phyloP scores from a whole-genome alignment of 2,113 vertebrate species.

The Noturus placidus region DNA sequence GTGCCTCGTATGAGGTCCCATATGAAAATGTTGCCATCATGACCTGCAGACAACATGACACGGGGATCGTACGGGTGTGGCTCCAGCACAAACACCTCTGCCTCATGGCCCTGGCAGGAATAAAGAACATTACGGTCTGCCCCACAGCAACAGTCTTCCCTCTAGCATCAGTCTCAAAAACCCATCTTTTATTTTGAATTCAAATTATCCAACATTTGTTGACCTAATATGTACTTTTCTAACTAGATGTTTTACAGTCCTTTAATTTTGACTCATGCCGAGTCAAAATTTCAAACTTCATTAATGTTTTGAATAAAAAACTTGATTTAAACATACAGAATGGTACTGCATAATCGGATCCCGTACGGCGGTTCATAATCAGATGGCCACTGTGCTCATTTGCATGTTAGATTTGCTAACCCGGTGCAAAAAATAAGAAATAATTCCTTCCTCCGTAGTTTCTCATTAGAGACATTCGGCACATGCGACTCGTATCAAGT shows the following conservation, averaged over 20 bases:
- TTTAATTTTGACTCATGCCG: background rate
- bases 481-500: background rate
- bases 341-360: background rate
- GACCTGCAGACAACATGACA: conserved; percentile 95
- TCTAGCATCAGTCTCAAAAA: background rate
- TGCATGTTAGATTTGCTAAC: background rate
- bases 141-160: background rate
- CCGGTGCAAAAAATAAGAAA: background rate
- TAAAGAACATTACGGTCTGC: background rate
- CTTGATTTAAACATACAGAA: background rate
- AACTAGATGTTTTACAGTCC: background rate
- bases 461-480: too few species aligned
- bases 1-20: conserved; percentile 91
- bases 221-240: background rate
- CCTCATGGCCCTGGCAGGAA: conserved; percentile 85
- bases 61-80: conserved; percentile 93
- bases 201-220: background rate
- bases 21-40: conserved; percentile 94
- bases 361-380: background rate
- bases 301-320: background rate
- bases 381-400: background rate
- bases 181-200: background rate
- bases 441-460: too few species aligned
- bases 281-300: too few species aligned
- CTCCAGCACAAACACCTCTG: conserved; percentile 97